Conservation (phyloP, 37 sponge, comb jelly and placozoan genomes). For the Halichondria panicea region DNA sequence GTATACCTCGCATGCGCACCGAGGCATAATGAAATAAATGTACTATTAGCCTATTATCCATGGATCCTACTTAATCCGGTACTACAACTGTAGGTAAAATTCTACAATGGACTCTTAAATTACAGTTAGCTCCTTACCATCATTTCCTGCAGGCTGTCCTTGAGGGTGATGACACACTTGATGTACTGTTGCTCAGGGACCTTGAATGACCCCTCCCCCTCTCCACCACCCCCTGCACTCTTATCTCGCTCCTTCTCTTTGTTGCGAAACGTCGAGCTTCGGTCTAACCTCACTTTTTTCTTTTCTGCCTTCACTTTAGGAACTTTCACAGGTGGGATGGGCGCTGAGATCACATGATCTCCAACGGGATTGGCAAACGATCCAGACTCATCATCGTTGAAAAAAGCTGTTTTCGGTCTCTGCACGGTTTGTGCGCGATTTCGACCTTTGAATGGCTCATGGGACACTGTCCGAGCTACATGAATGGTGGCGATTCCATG, state of each 20-base stretch:
- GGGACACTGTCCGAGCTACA: neutral
- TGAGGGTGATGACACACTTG: conserved; percentile 26
- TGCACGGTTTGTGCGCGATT: neutral
- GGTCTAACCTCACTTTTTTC: conserved; percentile 15
- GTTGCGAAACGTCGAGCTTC: conserved; percentile 22
- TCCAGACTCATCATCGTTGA: neutral
- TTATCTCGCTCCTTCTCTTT: conserved; percentile 34
- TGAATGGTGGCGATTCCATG: neutral
- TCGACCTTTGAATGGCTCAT: neutral
- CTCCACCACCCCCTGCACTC: conserved; percentile 4
- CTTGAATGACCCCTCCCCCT: neutral
- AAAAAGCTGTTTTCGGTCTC: conserved; percentile 9
- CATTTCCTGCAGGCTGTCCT: conserved; percentile 43
- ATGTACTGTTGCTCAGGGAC: conserved; percentile 19
- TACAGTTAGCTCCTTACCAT: conserved; percentile 22
- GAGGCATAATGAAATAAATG: no score
- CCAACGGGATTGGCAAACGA: neutral
- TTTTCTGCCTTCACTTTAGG: conserved; percentile 1
- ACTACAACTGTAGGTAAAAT: neutral
- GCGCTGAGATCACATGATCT: conserved; percentile 18
- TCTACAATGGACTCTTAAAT: no score
- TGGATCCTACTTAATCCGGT: no score
- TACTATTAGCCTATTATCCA: no score
- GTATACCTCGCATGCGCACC: no score
- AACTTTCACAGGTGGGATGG: neutral